Evolutionary conservation across 2,113 vertebrate species (phyloP).

Genomic region (Hippoglossus stenolepis): DNA sequence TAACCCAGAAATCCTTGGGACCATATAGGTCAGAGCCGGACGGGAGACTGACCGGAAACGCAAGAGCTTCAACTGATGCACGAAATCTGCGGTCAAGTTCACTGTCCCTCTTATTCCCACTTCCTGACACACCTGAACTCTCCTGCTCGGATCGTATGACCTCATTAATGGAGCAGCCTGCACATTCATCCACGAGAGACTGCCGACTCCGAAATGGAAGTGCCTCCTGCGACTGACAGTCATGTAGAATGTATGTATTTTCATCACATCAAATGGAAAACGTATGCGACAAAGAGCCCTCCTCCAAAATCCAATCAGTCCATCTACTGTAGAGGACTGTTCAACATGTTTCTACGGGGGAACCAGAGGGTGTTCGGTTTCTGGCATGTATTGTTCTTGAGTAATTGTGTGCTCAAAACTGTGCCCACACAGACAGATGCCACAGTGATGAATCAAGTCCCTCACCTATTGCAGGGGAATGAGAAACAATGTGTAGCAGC

Average conservation of each 20-base stretch:
- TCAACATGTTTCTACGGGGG: slow-evolving; percentile 23
- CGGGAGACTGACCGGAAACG: slow-evolving; percentile 27
- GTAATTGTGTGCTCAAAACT: slow-evolving; percentile 44
- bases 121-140: slow-evolving; percentile 36
- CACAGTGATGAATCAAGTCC: slow-evolving; percentile 26
- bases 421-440: slow-evolving; percentile 46
- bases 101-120: slow-evolving; percentile 1
- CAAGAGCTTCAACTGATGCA: slow-evolving; percentile 35
- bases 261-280: slow-evolving; percentile 43
- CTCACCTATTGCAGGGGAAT: slow-evolving; percentile 18
- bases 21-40: slow-evolving; percentile 24
- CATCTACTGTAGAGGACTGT: slow-evolving; percentile 33
- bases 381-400: slow-evolving; percentile 53
- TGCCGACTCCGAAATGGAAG: not conserved
- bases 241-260: slow-evolving; percentile 21
- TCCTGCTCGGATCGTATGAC: slow-evolving; percentile 23
- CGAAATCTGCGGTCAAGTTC: slow-evolving; percentile 27
- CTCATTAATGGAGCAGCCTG: slow-evolving; percentile 22
- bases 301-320: slow-evolving; percentile 53
- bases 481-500: slow-evolving; percentile 8
- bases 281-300: slow-evolving; percentile 20
- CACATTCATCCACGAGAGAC: slow-evolving; percentile 17
- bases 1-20: slow-evolving; percentile 37
- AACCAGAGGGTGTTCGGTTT: slow-evolving; percentile 45
- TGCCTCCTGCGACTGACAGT: slow-evolving; percentile 3